Percentiles rank a stretch among this genome's conserved stretches.
Conservation (phyloP, 2,797 vertebrate species). For the Orientallactaga sibirica region DNA sequence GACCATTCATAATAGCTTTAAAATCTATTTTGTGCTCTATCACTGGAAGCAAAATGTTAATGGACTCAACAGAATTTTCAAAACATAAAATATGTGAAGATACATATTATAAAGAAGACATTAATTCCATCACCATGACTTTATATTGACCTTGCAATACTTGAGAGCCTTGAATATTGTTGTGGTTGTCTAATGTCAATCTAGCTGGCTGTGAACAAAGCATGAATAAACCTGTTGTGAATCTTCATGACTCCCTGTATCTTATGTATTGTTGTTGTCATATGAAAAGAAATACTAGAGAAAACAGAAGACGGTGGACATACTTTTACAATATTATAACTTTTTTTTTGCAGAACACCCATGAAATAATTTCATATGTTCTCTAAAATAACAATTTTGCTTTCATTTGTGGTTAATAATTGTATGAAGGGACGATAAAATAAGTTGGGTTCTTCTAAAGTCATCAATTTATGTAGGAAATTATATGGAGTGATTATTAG, state of each 20-base stretch:
- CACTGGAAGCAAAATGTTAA: background rate
- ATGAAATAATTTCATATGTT: background rate
- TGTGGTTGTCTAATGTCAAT: background rate
- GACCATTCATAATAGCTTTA: constrained; percentile 20
- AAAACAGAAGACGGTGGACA: background rate
- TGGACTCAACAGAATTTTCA: background rate
- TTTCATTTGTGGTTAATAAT: background rate
- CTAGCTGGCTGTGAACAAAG: background rate
- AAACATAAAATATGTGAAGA: background rate
- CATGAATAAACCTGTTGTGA: constrained; percentile 56
- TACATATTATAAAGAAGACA: background rate
- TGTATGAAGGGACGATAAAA: background rate
- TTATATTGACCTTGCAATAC: background rate
- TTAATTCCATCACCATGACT: background rate
- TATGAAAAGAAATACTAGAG: background rate
- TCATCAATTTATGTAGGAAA: background rate
- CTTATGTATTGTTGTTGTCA: background rate
- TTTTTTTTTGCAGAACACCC: background rate
- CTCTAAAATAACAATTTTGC: background rate
- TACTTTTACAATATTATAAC: background rate
- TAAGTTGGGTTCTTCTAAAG: background rate
- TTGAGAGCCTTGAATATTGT: background rate
- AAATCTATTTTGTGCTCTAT: background rate
- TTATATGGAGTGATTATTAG: background rate
- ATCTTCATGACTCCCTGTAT: background rate